phyloP scores from a whole-genome alignment of 2,797 vertebrate species.

The Amniataba percoides region DNA sequence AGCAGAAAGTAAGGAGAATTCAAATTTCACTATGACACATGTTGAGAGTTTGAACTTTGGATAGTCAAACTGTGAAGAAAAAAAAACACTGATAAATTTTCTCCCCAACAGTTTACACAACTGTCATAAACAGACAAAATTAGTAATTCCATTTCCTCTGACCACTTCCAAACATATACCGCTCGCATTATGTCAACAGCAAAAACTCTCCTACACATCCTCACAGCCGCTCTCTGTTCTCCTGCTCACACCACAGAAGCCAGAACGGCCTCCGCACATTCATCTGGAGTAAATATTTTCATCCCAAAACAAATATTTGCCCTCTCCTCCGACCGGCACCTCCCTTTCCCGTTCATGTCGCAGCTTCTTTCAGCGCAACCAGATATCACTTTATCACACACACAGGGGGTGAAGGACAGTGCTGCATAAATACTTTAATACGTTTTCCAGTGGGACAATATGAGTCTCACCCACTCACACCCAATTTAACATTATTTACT shows the following conservation, averaged over 20 bases:
- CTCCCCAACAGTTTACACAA: slow-evolving; percentile 54
- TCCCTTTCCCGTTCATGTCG: slow-evolving; percentile 5
- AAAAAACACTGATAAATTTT: slow-evolving; percentile 29
- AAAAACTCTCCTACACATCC: slow-evolving; percentile 36
- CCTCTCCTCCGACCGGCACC: slow-evolving; percentile 20
- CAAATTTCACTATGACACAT: not conserved
- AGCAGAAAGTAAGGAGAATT: not conserved
- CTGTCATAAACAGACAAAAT: slow-evolving; percentile 56
- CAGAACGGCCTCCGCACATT: slow-evolving; percentile 50
- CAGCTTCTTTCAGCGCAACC: slow-evolving; percentile 17
- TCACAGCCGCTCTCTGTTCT: slow-evolving; percentile 50
- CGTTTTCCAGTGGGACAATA: not conserved
- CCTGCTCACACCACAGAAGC: slow-evolving; percentile 33
- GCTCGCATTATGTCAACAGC: slow-evolving; percentile 39
- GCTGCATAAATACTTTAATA: not conserved
- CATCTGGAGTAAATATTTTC: slow-evolving; percentile 66
- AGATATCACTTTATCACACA: not conserved
- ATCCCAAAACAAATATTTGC: slow-evolving; percentile 70
- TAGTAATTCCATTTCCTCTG: slow-evolving; percentile 57
- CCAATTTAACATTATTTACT: no score
- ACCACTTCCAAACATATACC: slow-evolving; percentile 39
- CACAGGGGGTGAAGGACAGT: not conserved
- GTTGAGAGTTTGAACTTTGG: not conserved
- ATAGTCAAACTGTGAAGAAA: not conserved
- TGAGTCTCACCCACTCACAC: no score